A percentile compares a stretch with the other conserved stretches of the same genome.
Evolutionary conservation across 2,797 vertebrate species (phyloP).

Genomic region (Eleutherodactylus coqui): DNA sequence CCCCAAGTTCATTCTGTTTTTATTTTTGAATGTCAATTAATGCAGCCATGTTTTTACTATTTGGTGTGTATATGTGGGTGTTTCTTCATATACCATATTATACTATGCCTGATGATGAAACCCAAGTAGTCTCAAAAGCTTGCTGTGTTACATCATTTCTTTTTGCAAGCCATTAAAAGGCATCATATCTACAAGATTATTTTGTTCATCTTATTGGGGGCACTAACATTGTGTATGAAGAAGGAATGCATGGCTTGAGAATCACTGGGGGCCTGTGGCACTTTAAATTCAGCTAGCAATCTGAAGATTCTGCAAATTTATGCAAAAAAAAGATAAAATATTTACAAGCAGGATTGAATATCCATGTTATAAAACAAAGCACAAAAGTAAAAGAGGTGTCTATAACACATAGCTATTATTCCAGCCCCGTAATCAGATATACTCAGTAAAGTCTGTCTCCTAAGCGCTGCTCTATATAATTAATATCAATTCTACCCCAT

Average conservation of each 20-base stretch:
- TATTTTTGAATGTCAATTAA: too few species aligned
- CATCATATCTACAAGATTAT: too few species aligned
- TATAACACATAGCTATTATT: not conserved
- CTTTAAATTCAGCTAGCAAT: not conserved
- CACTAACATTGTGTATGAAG: not conserved
- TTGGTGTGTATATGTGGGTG: too few species aligned
- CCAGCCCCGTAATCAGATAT: not conserved
- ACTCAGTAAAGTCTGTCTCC: not conserved
- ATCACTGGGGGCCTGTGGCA: not conserved
- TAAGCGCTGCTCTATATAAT: not conserved
- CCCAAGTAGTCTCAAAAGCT: too few species aligned
- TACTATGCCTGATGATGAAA: too few species aligned
- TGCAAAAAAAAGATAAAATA: not conserved
- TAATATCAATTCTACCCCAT: slow-evolving; percentile 20
- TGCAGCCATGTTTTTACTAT: too few species aligned
- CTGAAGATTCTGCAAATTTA: not conserved
- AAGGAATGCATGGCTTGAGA: not conserved
- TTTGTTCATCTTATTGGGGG: too few species aligned
- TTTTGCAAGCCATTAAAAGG: too few species aligned
- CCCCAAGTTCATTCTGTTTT: too few species aligned
- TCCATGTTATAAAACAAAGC: not conserved
- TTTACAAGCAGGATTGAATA: not conserved
- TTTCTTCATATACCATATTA: too few species aligned
- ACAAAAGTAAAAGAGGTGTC: not conserved
- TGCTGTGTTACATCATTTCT: too few species aligned